Conservation (phyloP, 2,888 invertebrate genomes). For the Acronicta psi region DNA sequence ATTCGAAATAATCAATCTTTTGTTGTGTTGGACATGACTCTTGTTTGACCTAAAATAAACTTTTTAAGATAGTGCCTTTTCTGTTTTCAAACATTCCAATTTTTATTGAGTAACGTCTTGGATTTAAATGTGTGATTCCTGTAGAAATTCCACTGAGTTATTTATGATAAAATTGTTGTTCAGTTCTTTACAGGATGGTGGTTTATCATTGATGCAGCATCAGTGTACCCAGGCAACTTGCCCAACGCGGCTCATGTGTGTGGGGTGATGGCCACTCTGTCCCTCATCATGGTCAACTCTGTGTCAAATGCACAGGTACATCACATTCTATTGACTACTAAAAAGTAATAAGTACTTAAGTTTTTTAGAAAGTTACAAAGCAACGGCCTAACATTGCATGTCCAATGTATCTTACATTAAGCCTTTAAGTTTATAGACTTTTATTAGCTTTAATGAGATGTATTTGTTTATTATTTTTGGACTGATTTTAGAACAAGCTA, state of each 20-base stretch:
- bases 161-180: slow-evolving; percentile 3
- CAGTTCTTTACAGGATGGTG: slow-evolving; percentile 99
- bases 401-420: background rate
- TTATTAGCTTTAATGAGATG: too few relatives aligned
- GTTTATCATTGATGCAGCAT: slow-evolving; percentile 98
- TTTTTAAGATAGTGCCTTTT: background rate
- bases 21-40: background rate
- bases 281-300: slow-evolving; percentile 98
- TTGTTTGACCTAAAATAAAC: background rate
- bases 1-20: background rate
- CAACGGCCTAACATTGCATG: background rate
- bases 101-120: background rate
- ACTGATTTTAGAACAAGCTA: background rate
- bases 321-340: slow-evolving; percentile 17
- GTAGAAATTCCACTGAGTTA: background rate
- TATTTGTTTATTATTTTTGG: background rate
- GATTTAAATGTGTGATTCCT: background rate
- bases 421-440: too few relatives aligned
- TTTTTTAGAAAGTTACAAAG: background rate
- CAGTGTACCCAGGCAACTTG: slow-evolving; percentile 92
- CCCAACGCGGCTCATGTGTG: slow-evolving; percentile 96
- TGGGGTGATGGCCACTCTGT: slow-evolving; percentile 97
- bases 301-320: slow-evolving; percentile 97
- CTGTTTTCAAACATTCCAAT: background rate
- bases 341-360: background rate